Evolutionary conservation across 2,113 vertebrate genomes (phyloP).

Genomic region (Mustelus asterias): DNA sequence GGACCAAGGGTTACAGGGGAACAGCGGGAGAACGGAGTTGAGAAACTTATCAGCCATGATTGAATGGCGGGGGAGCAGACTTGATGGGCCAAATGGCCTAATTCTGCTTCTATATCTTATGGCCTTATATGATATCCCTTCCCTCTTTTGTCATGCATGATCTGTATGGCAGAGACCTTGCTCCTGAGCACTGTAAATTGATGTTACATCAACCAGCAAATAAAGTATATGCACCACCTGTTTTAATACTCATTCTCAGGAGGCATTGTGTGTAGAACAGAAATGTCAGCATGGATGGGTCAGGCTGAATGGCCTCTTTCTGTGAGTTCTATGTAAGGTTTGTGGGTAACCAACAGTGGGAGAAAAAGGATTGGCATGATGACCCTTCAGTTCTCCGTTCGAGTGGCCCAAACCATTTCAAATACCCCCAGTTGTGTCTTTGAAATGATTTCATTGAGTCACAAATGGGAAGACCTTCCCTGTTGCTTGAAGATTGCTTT

Average conservation of each 20-base stretch:
- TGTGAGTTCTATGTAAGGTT: not conserved
- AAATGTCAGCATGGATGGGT: not conserved
- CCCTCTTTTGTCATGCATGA: no score
- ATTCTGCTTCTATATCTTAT: no score
- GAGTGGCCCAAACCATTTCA: not conserved
- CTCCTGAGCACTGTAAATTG: not conserved
- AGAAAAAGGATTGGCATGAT: not conserved
- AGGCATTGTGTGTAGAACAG: no score
- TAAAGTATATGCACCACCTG: no score
- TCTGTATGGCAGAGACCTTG: not conserved
- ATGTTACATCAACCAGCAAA: not conserved
- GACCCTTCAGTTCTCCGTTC: not conserved
- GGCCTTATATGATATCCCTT: no score
- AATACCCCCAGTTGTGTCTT: not conserved
- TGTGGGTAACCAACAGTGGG: not conserved
- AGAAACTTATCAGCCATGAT: no score
- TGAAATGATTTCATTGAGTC: not conserved
- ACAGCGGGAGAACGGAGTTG: no score
- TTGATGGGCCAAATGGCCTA: no score
- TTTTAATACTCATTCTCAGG: not conserved
- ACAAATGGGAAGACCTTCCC: not conserved
- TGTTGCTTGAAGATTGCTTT: not conserved
- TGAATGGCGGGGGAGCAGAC: no score
- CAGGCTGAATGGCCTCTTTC: not conserved
- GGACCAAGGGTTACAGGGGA: no score